Evolutionary conservation across 30 jellyfish, hydroid and myxozoan species (phyloP).

Genomic region (Hydractinia echinata): DNA sequence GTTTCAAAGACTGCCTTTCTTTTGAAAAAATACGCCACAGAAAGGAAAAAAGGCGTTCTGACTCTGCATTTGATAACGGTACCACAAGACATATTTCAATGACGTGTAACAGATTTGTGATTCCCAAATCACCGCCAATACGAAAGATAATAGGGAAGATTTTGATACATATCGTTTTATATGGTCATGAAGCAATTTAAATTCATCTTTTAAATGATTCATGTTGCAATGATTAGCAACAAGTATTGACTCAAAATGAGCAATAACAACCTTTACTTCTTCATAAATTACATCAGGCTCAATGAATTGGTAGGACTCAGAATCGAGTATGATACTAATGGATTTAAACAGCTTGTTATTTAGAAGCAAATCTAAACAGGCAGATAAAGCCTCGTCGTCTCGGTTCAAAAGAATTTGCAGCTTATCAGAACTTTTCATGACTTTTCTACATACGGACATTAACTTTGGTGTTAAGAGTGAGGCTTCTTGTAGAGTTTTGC

Average conservation of each 20-base stretch:
- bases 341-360: neutral
- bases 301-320: neutral
- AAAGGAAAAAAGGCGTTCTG: too few relatives aligned
- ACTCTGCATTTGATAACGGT: conserved; percentile 1
- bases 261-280: too few relatives aligned
- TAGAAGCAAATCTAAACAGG: neutral
- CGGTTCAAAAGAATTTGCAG: neutral
- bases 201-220: neutral
- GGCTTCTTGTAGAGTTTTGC: conserved; percentile 2
- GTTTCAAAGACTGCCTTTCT: too few relatives aligned
- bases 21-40: too few relatives aligned
- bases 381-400: neutral
- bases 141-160: too few relatives aligned
- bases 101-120: too few relatives aligned
- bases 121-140: too few relatives aligned
- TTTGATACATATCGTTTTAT: neutral
- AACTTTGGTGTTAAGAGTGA: conserved; percentile 1
- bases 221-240: neutral
- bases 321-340: neutral
- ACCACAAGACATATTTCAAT: too few relatives aligned
- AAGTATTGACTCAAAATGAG: too few relatives aligned
- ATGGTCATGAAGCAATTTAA: neutral
- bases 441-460: neutral
- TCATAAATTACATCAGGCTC: neutral
- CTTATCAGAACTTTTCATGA: neutral